phyloP scores from a whole-genome alignment of 2,797 vertebrate genomes.

The Loriculus beryllinus region DNA sequence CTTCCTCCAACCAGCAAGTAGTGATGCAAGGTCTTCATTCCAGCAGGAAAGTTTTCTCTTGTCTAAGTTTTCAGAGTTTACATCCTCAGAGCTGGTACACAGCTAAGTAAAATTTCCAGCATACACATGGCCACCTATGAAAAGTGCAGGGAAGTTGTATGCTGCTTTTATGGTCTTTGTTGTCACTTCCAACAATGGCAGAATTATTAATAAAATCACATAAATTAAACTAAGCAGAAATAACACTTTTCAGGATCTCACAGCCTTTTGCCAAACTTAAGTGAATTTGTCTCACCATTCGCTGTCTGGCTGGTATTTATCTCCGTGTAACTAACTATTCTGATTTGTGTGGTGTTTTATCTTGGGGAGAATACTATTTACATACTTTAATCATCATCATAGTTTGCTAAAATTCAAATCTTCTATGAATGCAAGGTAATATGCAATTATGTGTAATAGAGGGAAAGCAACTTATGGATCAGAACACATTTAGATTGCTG shows the following conservation, averaged over 20 bases:
- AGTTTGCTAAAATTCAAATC: background rate
- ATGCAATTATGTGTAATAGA: constrained; percentile 4
- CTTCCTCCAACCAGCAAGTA: background rate
- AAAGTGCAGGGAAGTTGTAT: background rate
- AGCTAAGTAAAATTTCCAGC: background rate
- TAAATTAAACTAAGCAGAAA: background rate
- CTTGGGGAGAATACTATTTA: background rate
- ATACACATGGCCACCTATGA: fast-evolving
- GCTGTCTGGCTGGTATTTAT: background rate
- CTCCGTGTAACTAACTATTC: background rate
- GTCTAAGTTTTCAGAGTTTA: background rate
- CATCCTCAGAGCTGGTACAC: background rate
- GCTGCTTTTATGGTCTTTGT: background rate
- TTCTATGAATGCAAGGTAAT: background rate
- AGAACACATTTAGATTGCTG: background rate
- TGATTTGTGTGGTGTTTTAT: background rate
- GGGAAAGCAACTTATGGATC: constrained; percentile 18
- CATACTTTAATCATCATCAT: background rate
- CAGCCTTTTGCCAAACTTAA: background rate
- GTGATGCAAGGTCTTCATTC: background rate
- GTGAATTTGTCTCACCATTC: background rate
- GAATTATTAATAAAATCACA: background rate
- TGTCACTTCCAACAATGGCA: background rate
- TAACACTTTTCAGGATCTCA: background rate
- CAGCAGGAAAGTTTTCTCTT: background rate